Base-by-base conservation (phyloP, 2,888 invertebrate species). In the Tanaodytes sp. region DNA sequence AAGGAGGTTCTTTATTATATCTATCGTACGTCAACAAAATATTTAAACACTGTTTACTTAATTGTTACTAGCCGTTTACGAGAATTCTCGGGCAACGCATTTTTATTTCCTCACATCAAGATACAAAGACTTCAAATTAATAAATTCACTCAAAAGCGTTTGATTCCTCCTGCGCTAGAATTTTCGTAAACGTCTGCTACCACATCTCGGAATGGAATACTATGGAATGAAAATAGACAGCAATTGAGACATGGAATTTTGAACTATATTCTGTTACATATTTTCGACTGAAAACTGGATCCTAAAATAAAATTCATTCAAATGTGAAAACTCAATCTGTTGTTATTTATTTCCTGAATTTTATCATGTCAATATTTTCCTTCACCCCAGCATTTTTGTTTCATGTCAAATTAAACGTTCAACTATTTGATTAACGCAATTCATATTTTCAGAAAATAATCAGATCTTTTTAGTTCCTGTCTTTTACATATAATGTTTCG, bases 181-280 rank as follows among this genome's bases (percentile, higher is more conserved):
- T 71, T 72, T 71, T 68, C 62, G 67, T 72, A 68, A 70, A 73
- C 62, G 64, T 43, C 43, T 64, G 39, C 45, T 55, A 48, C 73
- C 73, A 71, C 76, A 68, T 59, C 71, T 66, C 68, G 74, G 19
- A 59, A 40, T 40, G 23, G 23, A 23, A 23, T 23, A 23, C 40
- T 46, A 39, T 40, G 59, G 54, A 61, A 61, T 49, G 55, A 61
- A 30, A 59, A 67, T 67, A 61, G 45, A 54, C 73, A 48, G 66
- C 48, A 72, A 73, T 71, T 66, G 72, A 55, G n/a, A 65, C 65
- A 58, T 62, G 57, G 75, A 73, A 75, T 76, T n/a, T 66, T 75
- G 52, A 69, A 69, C 70, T 76, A 69, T 63, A 73, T 76, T 79
- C 75, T 79, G 77, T 80, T 80, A 77, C 64, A 39, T 42, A 72